phyloP scores from a whole-genome alignment of 2,113 vertebrate species.

The Corythaeola cristata region DNA sequence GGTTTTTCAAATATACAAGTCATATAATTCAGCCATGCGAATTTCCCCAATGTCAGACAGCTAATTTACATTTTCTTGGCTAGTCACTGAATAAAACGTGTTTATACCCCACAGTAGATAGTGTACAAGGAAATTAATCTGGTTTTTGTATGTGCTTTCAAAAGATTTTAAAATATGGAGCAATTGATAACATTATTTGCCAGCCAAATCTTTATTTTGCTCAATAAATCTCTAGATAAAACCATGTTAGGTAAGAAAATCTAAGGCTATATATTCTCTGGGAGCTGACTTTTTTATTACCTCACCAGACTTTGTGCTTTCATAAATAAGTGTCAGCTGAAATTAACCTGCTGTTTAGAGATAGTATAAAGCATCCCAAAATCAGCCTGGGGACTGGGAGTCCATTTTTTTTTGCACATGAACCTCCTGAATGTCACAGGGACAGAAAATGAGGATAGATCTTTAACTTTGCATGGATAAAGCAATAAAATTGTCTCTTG shows the following conservation, averaged over 20 bases:
- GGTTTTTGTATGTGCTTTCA: constrained; percentile 42
- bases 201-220: constrained; percentile 57
- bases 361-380: constrained; percentile 54
- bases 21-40: constrained; percentile 26
- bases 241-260: constrained; percentile 44
- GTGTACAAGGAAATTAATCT: constrained; percentile 59
- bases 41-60: constrained; percentile 39
- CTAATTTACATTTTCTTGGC: constrained; percentile 54
- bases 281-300: constrained; percentile 66
- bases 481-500: not conserved
- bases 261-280: constrained; percentile 36
- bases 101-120: constrained; percentile 44
- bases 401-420: not conserved
- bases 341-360: constrained; percentile 71
- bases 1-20: constrained; percentile 36
- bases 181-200: constrained; percentile 70
- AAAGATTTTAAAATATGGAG: constrained; percentile 56
- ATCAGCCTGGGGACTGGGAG: not conserved
- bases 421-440: not conserved
- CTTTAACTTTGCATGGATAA: not conserved
- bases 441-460: not conserved
- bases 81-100: constrained; percentile 33
- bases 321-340: constrained; percentile 69
- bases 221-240: constrained; percentile 56
- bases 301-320: constrained; percentile 68